Evolutionary conservation across 2,888 invertebrate species (phyloP).

Genomic region (Adela reaumurella): DNA sequence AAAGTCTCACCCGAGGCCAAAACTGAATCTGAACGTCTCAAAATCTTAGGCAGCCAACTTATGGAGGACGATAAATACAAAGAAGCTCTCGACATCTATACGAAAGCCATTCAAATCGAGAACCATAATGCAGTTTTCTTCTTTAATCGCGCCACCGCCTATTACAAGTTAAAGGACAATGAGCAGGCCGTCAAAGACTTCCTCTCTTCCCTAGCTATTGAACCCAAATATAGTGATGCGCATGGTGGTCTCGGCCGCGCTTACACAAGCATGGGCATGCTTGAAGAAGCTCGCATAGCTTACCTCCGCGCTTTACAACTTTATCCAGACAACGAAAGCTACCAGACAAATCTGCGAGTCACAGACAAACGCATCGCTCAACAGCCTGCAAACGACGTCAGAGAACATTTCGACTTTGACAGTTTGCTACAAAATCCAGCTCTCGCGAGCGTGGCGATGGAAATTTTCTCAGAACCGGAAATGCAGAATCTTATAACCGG

Average conservation of each 20-base stretch:
- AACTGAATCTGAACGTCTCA: conserved; percentile 76
- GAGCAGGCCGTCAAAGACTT: conserved; percentile 87
- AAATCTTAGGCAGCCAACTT: conserved; percentile 83
- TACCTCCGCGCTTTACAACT: conserved; percentile 85
- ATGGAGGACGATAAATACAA: conserved; percentile 80
- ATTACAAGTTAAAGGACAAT: conserved; percentile 83
- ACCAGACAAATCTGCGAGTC: conserved; percentile 79
- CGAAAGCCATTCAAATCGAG: conserved; percentile 85
- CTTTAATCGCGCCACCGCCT: conserved; percentile 96
- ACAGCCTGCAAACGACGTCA: conserved; percentile 8
- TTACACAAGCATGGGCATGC: conserved; percentile 76
- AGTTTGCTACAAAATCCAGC: conserved; percentile 76
- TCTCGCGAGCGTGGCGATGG: conserved; percentile 78
- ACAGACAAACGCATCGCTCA: conserved; percentile 64
- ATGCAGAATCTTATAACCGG: conserved; percentile 73
- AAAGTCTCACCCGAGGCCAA: conserved; percentile 36
- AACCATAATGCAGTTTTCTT: conserved; percentile 90
- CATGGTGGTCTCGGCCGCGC: conserved; percentile 90
- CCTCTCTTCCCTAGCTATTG: conserved; percentile 80
- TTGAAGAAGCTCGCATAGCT: conserved; percentile 79
- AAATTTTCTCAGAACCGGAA: conserved; percentile 79
- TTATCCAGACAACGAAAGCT: conserved; percentile 90
- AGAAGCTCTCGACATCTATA: conserved; percentile 82
- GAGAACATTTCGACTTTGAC: conserved; percentile 52
- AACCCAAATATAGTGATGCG: conserved; percentile 92